Base-by-base conservation (phyloP, 2,797 vertebrate genomes). In the Sciaenops ocellatus region DNA sequence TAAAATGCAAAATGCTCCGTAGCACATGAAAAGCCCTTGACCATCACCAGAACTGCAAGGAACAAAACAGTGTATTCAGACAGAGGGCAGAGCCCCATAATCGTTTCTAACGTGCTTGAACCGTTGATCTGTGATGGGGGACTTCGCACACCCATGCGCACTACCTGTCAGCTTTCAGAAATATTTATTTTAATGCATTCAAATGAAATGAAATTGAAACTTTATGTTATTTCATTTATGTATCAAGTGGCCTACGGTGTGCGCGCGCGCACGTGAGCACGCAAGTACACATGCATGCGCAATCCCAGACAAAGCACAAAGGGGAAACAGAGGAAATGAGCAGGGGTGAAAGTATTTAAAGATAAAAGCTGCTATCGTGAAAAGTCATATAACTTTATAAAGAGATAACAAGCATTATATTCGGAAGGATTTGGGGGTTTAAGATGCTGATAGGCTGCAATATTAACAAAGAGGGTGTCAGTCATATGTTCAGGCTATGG, bases 321-420 rank as follows among this genome's bases (percentile, higher is more conserved):
- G 77, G 84, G 34, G 82, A 85, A 87, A 83, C 84, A 67, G 82
- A 92, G 89, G 89, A 94, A 94, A 94, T 93, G 90, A 90, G 84
- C 80, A 80, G 69, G 76, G 84, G 87, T 83, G 80, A 92, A 92
- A 90, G 85, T 73, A 76, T 92, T 93, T 88, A 85, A 82, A 93
- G 89, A 92, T 92, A 90, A 93, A 94, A 85, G 85, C 87, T 83
- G 67, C 87, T 68, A 85, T 87, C 70, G 69, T 79, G 69, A 87
- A 86, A 87, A 89, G 85, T 88, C 86, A 68, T 78, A 69, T 73
- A 93, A 93, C 85, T 94, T 95, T 86, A 92, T 89, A 92, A 94
- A 93, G 85, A 83, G 77, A 94, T 86, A 86, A 89, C 76, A 83
- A 88, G 72, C 80, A 82, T 86, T 92, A 79, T 78, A 88, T 88